These are phyloP conservation scores for Andrena bicolor DNA, from an alignment of 2,888 invertebrate genomes.

Conservation along the genomic window DNA sequence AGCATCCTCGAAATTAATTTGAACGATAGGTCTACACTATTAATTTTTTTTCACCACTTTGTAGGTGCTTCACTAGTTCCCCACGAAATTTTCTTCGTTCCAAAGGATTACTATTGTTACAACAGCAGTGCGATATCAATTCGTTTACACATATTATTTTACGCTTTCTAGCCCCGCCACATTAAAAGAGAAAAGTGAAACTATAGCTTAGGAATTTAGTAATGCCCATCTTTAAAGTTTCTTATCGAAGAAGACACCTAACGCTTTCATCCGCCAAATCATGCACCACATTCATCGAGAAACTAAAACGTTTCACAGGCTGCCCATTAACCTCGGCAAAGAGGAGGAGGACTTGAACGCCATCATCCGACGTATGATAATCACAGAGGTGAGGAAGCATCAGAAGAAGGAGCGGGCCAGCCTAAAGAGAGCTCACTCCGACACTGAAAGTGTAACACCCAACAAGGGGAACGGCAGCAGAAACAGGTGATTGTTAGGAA, in stretches of 20 bases:
- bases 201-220: neutral
- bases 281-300: neutral
- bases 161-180: slow-evolving; percentile 43
- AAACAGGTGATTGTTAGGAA: slow-evolving; percentile 33
- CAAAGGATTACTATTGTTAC: too few relatives aligned
- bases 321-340: neutral
- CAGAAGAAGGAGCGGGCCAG: slow-evolving; percentile 38
- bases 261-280: neutral
- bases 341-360: slow-evolving; percentile 51
- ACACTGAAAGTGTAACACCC: slow-evolving; percentile 36
- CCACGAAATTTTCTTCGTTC: too few relatives aligned
- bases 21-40: too few relatives aligned
- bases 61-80: too few relatives aligned
- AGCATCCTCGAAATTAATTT: neutral
- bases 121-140: neutral
- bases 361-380: slow-evolving; percentile 59
- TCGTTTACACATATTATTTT: slow-evolving; percentile 12
- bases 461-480: slow-evolving; percentile 1
- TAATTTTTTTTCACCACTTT: too few relatives aligned
- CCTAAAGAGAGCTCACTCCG: slow-evolving; percentile 55
- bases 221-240: slow-evolving; percentile 32
- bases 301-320: slow-evolving; percentile 28
- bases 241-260: neutral
- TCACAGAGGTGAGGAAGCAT: slow-evolving; percentile 53
- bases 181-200: slow-evolving; percentile 5